Percentiles rank a stretch among this genome's conserved stretches.
Evolutionary conservation across 2,113 vertebrate genomes (phyloP).

Genomic region (Takifugu bimaculatus): DNA sequence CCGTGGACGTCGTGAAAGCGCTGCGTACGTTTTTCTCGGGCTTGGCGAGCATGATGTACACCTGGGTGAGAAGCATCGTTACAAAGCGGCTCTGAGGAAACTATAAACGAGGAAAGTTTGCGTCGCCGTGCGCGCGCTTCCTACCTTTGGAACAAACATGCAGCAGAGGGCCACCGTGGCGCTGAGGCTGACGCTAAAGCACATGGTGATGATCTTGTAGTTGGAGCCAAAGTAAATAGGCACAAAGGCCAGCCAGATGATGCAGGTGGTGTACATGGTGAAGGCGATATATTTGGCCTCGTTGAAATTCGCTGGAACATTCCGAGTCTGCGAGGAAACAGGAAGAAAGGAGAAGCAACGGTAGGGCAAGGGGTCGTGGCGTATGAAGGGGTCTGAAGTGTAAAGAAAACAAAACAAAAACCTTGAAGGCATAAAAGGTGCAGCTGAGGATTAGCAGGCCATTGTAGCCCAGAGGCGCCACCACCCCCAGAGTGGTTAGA

Average conservation of each 20-base stretch:
- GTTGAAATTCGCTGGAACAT: slow-evolving; percentile 97
- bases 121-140: background rate
- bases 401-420: slow-evolving; percentile 15
- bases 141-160: slow-evolving; percentile 95
- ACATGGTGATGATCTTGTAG: slow-evolving; percentile 99
- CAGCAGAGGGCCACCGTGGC: slow-evolving; percentile 95
- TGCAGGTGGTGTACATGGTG: slow-evolving; percentile 99
- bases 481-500: slow-evolving; percentile 93
- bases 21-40: slow-evolving; percentile 96
- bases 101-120: background rate
- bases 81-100: background rate
- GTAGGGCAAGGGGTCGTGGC: background rate
- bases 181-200: slow-evolving; percentile 96
- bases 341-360: background rate
- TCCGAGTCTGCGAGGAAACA: slow-evolving; percentile 79
- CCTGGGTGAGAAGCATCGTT: slow-evolving; percentile 53
- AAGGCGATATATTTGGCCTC: slow-evolving; percentile 99
- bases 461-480: slow-evolving; percentile 97
- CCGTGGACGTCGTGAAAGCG: slow-evolving; percentile 94
- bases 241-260: slow-evolving; percentile 98
- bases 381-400: background rate
- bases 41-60: slow-evolving; percentile 98
- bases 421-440: slow-evolving; percentile 98
- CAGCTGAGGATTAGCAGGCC: slow-evolving; percentile 96
- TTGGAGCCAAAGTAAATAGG: slow-evolving; percentile 99